These are phyloP conservation scores for Eumeta japonica DNA, from an alignment of 1,140 invertebrate genomes.

Conservation along the genomic window DNA sequence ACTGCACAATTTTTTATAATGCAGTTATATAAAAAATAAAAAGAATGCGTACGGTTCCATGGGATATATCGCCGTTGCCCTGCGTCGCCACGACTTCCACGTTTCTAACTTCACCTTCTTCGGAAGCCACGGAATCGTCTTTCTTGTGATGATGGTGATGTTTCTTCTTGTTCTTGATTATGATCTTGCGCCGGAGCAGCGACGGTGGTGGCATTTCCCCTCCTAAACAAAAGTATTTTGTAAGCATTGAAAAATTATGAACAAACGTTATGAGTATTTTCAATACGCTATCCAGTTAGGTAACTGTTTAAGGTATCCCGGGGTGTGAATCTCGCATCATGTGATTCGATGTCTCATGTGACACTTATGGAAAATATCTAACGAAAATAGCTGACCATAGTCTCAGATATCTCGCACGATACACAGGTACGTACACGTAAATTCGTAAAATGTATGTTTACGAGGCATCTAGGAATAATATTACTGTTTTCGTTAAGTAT, in stretches of 20 bases:
- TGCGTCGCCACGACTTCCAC: conserved; percentile 18
- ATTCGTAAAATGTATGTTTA: no score
- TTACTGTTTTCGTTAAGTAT: no score
- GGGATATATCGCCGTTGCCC: conserved; percentile 21
- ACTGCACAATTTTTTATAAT: no score
- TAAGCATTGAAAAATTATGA: conserved; percentile 2
- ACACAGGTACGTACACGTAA: no score
- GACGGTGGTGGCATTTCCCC: conserved; percentile 84
- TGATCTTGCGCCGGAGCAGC: conserved; percentile 84
- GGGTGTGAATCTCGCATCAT: no score
- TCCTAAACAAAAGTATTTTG: conserved; percentile 56
- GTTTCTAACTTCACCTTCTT: conserved; percentile 21
- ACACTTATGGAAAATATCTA: no score
- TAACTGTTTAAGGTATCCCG: no score
- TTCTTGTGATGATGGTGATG: conserved; percentile 78
- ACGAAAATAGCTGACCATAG: no score
- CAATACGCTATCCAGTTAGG: no score
- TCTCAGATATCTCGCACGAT: no score
- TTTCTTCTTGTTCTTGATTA: conserved; percentile 98
- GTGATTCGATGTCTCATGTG: no score
- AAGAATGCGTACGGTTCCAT: conserved; percentile 22
- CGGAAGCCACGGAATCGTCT: conserved; percentile 28
- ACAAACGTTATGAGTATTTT: neutral
- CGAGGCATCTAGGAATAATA: no score
- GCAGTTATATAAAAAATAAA: neutral